Evolutionary conservation across 1,140 invertebrate genomes (phyloP).

Genomic region (Diprion similis): DNA sequence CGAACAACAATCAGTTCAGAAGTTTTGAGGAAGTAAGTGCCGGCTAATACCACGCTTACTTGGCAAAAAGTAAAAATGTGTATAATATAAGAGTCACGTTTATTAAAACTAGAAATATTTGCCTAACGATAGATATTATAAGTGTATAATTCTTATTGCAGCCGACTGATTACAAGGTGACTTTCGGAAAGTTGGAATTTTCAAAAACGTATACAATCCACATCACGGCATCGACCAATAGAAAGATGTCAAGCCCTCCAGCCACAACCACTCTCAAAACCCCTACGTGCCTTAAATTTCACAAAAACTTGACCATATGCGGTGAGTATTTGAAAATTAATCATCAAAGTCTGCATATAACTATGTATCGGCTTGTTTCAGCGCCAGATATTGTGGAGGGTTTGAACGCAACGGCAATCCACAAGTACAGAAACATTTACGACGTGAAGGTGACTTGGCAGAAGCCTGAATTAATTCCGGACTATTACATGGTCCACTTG

Average conservation of each 20-base stretch:
- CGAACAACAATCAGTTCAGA: not conserved
- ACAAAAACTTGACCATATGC: conserved; percentile 47
- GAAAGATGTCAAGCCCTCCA: conserved; percentile 28
- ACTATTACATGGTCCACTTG: conserved; percentile 44
- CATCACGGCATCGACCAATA: conserved; percentile 34
- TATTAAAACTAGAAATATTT: too few relatives aligned
- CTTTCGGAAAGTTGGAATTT: conserved; percentile 36
- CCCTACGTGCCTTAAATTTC: conserved; percentile 48
- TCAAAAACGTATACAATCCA: conserved; percentile 38
- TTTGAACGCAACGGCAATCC: conserved; percentile 20
- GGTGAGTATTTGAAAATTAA: conserved; percentile 38
- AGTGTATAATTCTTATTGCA: not conserved
- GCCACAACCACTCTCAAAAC: conserved; percentile 38
- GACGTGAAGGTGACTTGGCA: conserved; percentile 52
- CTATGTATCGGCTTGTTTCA: conserved; percentile 27
- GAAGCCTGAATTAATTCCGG: conserved; percentile 45
- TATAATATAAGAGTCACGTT: too few relatives aligned
- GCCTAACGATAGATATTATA: too few relatives aligned
- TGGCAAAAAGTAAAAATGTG: too few relatives aligned
- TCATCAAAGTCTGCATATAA: not conserved
- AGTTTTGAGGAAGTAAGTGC: not conserved
- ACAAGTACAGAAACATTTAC: conserved; percentile 25
- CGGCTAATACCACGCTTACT: too few relatives aligned
- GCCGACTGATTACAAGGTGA: conserved; percentile 11
- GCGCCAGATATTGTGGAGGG: conserved; percentile 45